Conservation (phyloP, 2,888 invertebrate genomes). For the Lordiphosa fenestrarum region DNA sequence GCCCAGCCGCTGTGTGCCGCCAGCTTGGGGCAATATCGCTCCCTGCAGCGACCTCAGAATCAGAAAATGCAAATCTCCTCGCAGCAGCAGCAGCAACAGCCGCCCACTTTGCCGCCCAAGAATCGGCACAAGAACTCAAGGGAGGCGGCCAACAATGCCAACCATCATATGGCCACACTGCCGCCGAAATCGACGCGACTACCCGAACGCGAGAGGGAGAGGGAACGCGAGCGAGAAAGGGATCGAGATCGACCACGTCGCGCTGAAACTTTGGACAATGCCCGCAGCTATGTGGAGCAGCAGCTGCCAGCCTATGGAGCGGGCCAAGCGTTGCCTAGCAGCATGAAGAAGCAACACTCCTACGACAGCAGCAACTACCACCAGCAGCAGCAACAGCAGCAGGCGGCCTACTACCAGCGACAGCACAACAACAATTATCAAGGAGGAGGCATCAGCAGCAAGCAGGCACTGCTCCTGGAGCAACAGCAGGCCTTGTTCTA, state of each 20-base stretch:
- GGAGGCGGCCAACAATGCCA: constrained; percentile 74
- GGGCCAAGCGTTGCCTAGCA: constrained; percentile 44
- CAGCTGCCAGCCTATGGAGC: constrained; percentile 50
- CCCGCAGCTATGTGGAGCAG: constrained; percentile 76
- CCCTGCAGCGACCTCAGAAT: constrained; percentile 82
- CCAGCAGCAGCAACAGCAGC: constrained; percentile 67
- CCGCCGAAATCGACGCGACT: constrained; percentile 78
- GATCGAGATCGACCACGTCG: constrained; percentile 74
- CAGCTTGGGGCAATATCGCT: constrained; percentile 83
- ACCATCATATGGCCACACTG: constrained; percentile 75
- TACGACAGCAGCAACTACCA: constrained; percentile 73
- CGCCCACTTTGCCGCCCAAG: constrained; percentile 80
- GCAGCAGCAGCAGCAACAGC: constrained; percentile 65
- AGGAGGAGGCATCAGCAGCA: constrained; percentile 50
- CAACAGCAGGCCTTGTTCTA: constrained; percentile 77
- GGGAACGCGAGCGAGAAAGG: constrained; percentile 36
- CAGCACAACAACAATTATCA: constrained; percentile 67
- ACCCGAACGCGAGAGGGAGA: constrained; percentile 59
- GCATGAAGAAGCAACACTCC: constrained; percentile 76
- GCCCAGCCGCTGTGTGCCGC: constrained; percentile 80
- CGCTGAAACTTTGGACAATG: constrained; percentile 77
- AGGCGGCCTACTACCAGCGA: constrained; percentile 54
- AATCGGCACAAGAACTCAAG: constrained; percentile 78
- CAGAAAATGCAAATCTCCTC: constrained; percentile 71
- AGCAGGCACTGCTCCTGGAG: constrained; percentile 55